phyloP scores from a whole-genome alignment of 1,140 invertebrate species.

The Drosophila nebulosa region DNA sequence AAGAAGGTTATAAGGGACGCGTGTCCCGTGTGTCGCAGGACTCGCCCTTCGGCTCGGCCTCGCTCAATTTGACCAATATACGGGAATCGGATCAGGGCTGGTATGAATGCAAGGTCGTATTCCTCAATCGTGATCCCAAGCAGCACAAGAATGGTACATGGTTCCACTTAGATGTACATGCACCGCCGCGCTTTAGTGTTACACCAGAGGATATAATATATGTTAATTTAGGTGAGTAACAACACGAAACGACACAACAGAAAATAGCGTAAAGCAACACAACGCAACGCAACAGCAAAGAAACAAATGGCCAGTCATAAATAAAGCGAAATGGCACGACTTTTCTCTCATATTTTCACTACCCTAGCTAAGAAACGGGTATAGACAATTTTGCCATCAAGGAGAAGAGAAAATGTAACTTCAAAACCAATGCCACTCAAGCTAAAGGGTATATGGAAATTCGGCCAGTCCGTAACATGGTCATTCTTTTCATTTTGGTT shows the following conservation, averaged over 20 bases:
- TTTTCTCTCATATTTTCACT: slow-evolving; percentile 36
- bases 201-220: slow-evolving; percentile 96
- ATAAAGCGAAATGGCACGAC: neutral
- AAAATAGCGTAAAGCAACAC: slow-evolving; percentile 4
- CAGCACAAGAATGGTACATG: slow-evolving; percentile 95
- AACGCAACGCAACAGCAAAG: slow-evolving; percentile 26
- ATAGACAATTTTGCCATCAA: neutral
- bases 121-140: slow-evolving; percentile 95
- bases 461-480: neutral
- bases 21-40: slow-evolving; percentile 93
- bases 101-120: slow-evolving; percentile 98
- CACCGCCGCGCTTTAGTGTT: slow-evolving; percentile 94
- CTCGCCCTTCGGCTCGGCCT: slow-evolving; percentile 93
- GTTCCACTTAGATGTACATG: slow-evolving; percentile 97
- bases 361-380: neutral
- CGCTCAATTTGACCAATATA: slow-evolving; percentile 96
- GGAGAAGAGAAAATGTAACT: neutral
- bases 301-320: neutral
- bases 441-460: neutral
- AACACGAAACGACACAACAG: slow-evolving; percentile 16
- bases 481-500: neutral
- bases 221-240: slow-evolving; percentile 89
- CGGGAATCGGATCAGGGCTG: slow-evolving; percentile 96
- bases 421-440: neutral
- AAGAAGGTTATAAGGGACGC: slow-evolving; percentile 94